Percentiles rank a stretch among this genome's conserved stretches.
These are phyloP conservation scores for Heterotilapia buettikoferi DNA, from an alignment of 2,113 vertebrate species.

Conservation along the genomic window DNA sequence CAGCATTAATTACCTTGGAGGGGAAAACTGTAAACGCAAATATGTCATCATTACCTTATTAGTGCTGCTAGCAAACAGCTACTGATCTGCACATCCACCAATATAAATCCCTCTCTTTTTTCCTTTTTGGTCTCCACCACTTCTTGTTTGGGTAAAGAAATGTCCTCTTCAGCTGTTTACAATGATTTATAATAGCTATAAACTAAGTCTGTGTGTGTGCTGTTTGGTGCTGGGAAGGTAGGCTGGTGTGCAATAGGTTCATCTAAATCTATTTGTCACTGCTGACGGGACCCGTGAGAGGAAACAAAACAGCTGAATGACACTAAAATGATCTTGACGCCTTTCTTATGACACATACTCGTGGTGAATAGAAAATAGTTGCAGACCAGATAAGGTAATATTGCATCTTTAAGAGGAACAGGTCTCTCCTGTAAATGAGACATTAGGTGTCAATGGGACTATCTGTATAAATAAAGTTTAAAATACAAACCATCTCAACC, in stretches of 20 bases:
- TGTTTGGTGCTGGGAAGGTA: neutral
- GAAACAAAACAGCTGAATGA: neutral
- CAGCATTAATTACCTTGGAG: neutral
- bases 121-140: neutral
- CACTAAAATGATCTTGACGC: neutral
- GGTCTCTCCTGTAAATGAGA: neutral
- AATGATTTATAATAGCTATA: neutral
- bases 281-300: neutral
- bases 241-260: neutral
- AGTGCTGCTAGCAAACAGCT: neutral
- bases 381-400: neutral
- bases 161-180: neutral
- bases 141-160: neutral
- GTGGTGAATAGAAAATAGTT: neutral
- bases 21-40: neutral
- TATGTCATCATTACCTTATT: neutral
- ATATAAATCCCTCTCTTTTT: neutral
- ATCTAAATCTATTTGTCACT: neutral
- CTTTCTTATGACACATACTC: neutral
- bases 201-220: neutral
- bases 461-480: neutral
- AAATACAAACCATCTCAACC: neutral
- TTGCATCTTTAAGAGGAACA: neutral
- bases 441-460: neutral
- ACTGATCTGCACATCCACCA: neutral